Evolutionary conservation across 1,140 invertebrate genomes (phyloP).

Genomic region (Drosophila burlai): DNA sequence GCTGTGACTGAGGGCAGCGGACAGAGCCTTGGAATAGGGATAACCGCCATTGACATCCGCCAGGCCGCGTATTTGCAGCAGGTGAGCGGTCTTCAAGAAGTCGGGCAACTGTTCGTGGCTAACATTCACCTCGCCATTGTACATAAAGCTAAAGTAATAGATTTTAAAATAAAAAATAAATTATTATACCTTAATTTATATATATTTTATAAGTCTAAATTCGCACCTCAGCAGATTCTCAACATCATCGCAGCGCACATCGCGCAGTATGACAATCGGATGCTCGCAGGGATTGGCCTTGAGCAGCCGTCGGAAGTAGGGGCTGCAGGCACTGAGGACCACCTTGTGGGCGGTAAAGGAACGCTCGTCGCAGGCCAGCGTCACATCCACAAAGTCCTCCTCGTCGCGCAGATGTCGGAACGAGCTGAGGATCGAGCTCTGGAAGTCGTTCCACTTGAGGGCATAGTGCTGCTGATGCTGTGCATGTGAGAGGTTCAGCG

Average conservation of each 20-base stretch:
- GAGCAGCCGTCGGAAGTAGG: slow-evolving; percentile 94
- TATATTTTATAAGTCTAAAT: not conserved
- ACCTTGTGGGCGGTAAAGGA: slow-evolving; percentile 96
- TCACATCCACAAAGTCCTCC: slow-evolving; percentile 96
- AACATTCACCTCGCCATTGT: slow-evolving; percentile 96
- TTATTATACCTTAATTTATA: not conserved
- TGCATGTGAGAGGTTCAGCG: slow-evolving; percentile 36
- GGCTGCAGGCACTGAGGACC: slow-evolving; percentile 96
- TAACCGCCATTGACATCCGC: slow-evolving; percentile 91
- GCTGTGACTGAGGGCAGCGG: slow-evolving; percentile 69
- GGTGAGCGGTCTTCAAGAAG: slow-evolving; percentile 95
- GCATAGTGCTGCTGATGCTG: slow-evolving; percentile 91
- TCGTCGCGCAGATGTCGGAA: slow-evolving; percentile 94
- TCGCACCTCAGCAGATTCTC: slow-evolving; percentile 92
- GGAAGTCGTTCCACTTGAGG: slow-evolving; percentile 97
- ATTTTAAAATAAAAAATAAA: not conserved
- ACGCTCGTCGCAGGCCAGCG: slow-evolving; percentile 94
- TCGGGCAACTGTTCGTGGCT: slow-evolving; percentile 95
- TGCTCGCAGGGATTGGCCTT: slow-evolving; percentile 97
- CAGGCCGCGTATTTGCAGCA: slow-evolving; percentile 95
- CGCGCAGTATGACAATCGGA: slow-evolving; percentile 96
- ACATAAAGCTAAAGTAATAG: slow-evolving; percentile 91
- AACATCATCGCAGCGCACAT: slow-evolving; percentile 95
- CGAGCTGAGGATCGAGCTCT: slow-evolving; percentile 94
- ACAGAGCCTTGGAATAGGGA: slow-evolving; percentile 68